Conservation (phyloP, 2,797 vertebrate genomes). For the Falco biarmicus region DNA sequence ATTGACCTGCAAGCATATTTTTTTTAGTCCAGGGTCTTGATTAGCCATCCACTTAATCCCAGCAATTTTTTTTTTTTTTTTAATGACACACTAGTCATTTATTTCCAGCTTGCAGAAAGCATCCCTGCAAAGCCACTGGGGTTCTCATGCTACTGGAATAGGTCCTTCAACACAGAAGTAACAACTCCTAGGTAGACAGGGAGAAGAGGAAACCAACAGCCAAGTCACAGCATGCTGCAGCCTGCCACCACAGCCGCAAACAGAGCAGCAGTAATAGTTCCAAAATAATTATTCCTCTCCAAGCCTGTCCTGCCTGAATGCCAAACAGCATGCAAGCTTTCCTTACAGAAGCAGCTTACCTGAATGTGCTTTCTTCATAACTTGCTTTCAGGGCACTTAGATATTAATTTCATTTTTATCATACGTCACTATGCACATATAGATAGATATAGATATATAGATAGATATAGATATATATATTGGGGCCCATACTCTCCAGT, state of each 20-base stretch:
- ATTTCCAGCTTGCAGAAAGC: neutral
- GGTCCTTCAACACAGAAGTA: neutral
- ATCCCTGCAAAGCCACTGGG: neutral
- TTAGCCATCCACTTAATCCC: neutral
- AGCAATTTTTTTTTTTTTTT: neutral
- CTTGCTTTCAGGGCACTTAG: neutral
- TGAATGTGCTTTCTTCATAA: neutral
- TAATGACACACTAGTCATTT: neutral
- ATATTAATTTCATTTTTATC: neutral
- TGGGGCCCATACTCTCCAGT: neutral
- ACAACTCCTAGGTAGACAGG: neutral
- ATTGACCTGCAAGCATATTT: neutral
- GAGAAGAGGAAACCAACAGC: constrained; percentile 10
- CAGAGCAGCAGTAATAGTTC: neutral
- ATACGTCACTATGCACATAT: neutral
- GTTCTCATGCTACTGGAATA: neutral
- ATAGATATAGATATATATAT: too few species aligned
- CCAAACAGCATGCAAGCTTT: neutral
- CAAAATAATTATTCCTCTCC: neutral
- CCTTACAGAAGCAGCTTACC: neutral
- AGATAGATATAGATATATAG: too few species aligned
- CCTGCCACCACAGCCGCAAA: neutral
- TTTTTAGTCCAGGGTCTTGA: neutral
- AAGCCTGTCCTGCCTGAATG: neutral
- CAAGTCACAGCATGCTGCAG: neutral